A percentile compares a stretch with the other conserved stretches of the same genome.
Conservation (phyloP, 92 coral and sea anemone genomes). For the Actinostola sp. region DNA sequence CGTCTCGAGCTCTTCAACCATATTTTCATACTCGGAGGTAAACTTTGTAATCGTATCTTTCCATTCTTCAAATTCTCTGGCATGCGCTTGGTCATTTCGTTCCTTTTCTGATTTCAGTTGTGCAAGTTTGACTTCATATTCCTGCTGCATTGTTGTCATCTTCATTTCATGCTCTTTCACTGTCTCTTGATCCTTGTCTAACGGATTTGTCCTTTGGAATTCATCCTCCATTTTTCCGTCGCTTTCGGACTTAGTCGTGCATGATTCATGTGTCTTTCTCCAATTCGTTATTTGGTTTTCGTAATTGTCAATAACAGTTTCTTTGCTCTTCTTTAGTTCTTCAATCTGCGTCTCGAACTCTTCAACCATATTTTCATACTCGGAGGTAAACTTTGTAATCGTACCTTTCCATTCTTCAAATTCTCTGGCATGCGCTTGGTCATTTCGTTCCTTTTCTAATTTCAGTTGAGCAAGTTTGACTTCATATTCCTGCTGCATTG, state of each 20-base stretch:
- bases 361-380: slow-evolving; percentile 17
- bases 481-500: slow-evolving; percentile 40
- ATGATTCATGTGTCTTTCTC: slow-evolving; percentile 8
- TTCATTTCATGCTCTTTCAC: slow-evolving; percentile 43
- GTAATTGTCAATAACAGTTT: not conserved
- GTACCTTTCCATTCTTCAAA: slow-evolving; percentile 31
- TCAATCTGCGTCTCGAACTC: slow-evolving; percentile 43
- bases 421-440: slow-evolving; percentile 10
- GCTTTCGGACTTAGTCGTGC: not conserved
- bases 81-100: slow-evolving; percentile 22
- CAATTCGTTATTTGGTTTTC: not conserved
- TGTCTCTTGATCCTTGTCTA: slow-evolving; percentile 33
- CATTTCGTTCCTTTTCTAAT: slow-evolving; percentile 40
- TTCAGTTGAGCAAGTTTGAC: slow-evolving; percentile 37
- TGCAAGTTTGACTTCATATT: slow-evolving; percentile 42
- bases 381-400: slow-evolving; percentile 3
- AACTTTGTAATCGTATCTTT: slow-evolving; percentile 23
- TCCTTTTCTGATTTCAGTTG: slow-evolving; percentile 46
- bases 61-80: slow-evolving; percentile 7
- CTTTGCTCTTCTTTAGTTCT: slow-evolving; percentile 22
- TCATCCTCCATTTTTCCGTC: too few species aligned
- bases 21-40: slow-evolving; percentile 19
- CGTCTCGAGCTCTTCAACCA: slow-evolving; percentile 22
- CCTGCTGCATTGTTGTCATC: slow-evolving; percentile 31
- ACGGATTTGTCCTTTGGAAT: slow-evolving; percentile 22